phyloP scores from a whole-genome alignment of 2,113 vertebrate species.

The Oreochromis aureus region DNA sequence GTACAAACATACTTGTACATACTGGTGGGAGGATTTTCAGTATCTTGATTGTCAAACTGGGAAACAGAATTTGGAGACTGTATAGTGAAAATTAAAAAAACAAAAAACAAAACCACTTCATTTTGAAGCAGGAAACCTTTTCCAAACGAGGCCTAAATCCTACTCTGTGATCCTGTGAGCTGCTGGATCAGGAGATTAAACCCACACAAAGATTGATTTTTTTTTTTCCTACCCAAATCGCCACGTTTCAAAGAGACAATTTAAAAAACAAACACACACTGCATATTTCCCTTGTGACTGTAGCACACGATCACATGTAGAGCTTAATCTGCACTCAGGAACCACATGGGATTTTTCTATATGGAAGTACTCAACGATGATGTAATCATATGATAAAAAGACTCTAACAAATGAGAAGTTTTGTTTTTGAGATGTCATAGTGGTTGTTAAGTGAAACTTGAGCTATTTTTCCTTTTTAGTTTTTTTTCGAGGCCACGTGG shows the following conservation, averaged over 20 bases:
- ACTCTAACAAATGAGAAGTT: background rate
- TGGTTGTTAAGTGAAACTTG: background rate
- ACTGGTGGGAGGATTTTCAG: conserved; percentile 50
- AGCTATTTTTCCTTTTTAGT: background rate
- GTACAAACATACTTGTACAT: conserved; percentile 40
- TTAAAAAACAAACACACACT: background rate
- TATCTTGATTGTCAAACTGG: conserved; percentile 36
- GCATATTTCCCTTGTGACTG: background rate
- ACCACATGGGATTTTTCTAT: background rate
- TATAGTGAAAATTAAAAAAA: background rate
- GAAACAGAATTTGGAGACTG: background rate
- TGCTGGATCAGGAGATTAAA: background rate
- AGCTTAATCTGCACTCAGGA: background rate
- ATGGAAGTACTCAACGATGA: background rate
- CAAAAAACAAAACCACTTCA: background rate
- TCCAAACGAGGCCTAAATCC: background rate
- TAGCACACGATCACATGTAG: background rate
- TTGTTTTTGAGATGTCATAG: background rate
- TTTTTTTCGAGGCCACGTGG: background rate
- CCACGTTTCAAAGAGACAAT: background rate
- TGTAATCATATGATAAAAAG: background rate
- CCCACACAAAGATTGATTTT: background rate
- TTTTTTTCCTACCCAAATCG: background rate
- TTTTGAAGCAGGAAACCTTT: background rate
- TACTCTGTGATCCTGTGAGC: background rate